phyloP scores from a whole-genome alignment of 2,113 vertebrate species.

The Variabilichromis moorii region DNA sequence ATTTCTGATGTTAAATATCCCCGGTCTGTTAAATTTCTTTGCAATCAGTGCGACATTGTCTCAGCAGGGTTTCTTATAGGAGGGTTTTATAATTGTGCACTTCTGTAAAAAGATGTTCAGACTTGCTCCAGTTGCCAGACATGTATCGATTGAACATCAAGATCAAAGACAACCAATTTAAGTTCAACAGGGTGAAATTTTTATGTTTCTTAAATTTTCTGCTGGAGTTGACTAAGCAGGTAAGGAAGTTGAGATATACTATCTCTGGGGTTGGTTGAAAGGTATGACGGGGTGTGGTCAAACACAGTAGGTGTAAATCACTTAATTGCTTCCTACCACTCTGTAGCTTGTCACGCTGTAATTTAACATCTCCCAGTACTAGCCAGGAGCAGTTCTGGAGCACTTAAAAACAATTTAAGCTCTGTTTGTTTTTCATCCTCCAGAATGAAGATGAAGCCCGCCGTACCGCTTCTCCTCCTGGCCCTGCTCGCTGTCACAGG shows the following conservation, averaged over 20 bases:
- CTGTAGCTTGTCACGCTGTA: not conserved
- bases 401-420: not conserved
- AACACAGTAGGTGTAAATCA: not conserved
- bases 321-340: not conserved
- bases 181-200: not conserved
- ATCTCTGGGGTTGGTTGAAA: conserved; percentile 3
- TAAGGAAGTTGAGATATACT: not conserved
- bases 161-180: not conserved
- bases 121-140: not conserved
- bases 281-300: conserved; percentile 29
- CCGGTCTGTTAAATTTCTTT: not conserved
- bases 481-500: not conserved
- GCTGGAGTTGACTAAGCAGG: conserved; percentile 7
- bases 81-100: not conserved
- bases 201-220: not conserved
- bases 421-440: not conserved
- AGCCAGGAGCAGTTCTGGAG: not conserved
- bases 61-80: not conserved
- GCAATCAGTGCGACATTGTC: not conserved
- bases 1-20: not conserved
- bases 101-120: not conserved
- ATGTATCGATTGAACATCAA: not conserved
- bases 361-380: not conserved
- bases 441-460: conserved; percentile 50
- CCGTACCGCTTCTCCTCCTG: conserved; percentile 13